Evolutionary conservation across 1,140 invertebrate genomes (phyloP).

Genomic region (Sycobia sp.): DNA sequence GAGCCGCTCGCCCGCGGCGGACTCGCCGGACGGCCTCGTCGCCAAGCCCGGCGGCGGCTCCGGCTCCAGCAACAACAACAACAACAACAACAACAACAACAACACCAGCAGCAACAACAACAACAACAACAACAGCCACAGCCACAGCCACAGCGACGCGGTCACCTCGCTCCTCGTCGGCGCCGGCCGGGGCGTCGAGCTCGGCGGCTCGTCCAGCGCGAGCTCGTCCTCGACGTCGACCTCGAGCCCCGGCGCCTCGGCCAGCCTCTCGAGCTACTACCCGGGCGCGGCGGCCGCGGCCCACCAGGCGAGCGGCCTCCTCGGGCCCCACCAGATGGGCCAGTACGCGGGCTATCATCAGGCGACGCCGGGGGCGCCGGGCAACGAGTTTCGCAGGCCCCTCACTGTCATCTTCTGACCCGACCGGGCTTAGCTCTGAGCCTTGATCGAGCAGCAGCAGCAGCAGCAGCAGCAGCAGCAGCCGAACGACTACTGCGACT

Average conservation of each 20-base stretch:
- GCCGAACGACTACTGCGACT: background rate
- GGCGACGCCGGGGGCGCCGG: slow-evolving; percentile 57
- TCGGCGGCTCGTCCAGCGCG: slow-evolving; percentile 59
- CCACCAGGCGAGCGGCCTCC: too few species aligned
- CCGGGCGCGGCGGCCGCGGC: slow-evolving; percentile 63
- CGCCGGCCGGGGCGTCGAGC: slow-evolving; percentile 64
- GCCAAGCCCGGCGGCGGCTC: slow-evolving; percentile 63
- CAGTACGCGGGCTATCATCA: slow-evolving; percentile 71
- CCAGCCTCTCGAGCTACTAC: slow-evolving; percentile 66
- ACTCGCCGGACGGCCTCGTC: slow-evolving; percentile 66
- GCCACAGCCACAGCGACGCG: too few species aligned
- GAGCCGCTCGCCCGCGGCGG: slow-evolving; percentile 64
- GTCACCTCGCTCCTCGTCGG: too few species aligned
- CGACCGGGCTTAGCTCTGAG: slow-evolving; percentile 62
- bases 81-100: too few species aligned
- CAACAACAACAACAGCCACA: too few species aligned
- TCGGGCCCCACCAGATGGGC: slow-evolving; percentile 66
- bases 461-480: slow-evolving; percentile 16
- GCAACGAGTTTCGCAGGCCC: slow-evolving; percentile 77
- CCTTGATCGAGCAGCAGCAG: slow-evolving; percentile 40
- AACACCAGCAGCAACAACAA: too few species aligned
- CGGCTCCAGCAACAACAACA: slow-evolving; percentile 46
- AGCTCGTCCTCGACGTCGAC: slow-evolving; percentile 64
- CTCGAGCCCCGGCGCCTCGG: slow-evolving; percentile 65
- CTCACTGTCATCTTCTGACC: slow-evolving; percentile 88